Evolutionary conservation across 2,797 vertebrate genomes (phyloP).

Genomic region (Champsocephalus esox): DNA sequence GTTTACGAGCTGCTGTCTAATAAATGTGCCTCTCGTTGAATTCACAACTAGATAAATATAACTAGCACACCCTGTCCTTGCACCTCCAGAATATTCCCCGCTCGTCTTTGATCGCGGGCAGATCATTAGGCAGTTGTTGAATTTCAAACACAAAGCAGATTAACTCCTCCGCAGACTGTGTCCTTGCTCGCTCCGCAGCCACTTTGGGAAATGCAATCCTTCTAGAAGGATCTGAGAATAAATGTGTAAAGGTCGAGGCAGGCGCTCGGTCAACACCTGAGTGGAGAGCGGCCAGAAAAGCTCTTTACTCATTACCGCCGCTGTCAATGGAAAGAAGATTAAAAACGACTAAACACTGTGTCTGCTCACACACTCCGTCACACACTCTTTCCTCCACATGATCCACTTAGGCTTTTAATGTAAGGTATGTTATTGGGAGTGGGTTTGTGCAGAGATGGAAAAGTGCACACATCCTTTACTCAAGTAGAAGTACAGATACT

Average conservation of each 20-base stretch:
- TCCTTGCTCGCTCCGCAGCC: constrained; percentile 53
- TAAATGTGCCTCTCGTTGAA: constrained; percentile 20
- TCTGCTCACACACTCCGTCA: constrained; percentile 34
- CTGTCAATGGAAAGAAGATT: constrained; percentile 82
- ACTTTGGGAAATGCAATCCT: constrained; percentile 67
- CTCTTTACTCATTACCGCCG: constrained; percentile 82
- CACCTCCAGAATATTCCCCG: neutral
- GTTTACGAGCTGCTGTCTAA: constrained; percentile 44
- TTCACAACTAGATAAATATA: constrained; percentile 4
- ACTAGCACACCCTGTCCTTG: constrained; percentile 14
- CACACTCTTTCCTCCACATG: constrained; percentile 41
- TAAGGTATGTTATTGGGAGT: constrained; percentile 56
- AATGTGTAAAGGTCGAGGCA: constrained; percentile 69
- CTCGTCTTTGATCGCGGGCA: constrained; percentile 5
- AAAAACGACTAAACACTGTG: constrained; percentile 69
- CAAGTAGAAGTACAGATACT: no score
- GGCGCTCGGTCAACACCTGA: constrained; percentile 69
- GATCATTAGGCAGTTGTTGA: constrained; percentile 20
- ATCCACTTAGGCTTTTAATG: constrained; percentile 68
- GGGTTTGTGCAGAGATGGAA: no score
- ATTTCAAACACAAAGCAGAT: constrained; percentile 2
- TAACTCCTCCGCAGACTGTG: constrained; percentile 25
- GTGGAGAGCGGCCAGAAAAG: constrained; percentile 82
- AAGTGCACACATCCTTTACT: no score
- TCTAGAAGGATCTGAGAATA: constrained; percentile 62